Conservation (phyloP, 2,113 vertebrate species). For the Aspidoscelis tigris region DNA sequence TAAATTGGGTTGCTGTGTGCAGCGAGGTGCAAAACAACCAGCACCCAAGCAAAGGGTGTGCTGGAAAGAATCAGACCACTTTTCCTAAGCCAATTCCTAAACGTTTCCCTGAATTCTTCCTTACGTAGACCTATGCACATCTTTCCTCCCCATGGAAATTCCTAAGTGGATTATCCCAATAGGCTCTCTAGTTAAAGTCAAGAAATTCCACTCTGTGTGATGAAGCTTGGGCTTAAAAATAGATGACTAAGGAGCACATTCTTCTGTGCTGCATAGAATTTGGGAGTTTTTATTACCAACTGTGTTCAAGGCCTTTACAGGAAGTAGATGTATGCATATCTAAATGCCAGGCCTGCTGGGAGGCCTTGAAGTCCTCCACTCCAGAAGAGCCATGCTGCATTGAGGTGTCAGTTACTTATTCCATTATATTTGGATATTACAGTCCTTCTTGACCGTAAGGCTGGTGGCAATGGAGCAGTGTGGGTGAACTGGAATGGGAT, state of each 20-base stretch:
- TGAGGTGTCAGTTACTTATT: too few species aligned
- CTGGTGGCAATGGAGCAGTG: too few species aligned
- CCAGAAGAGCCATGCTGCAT: too few species aligned
- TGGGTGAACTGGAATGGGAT: too few species aligned
- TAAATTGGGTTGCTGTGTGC: conserved; percentile 19
- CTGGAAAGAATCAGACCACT: conserved; percentile 1
- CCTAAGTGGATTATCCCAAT: background rate
- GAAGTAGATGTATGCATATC: too few species aligned
- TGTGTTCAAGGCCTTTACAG: too few species aligned
- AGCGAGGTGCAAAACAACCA: background rate
- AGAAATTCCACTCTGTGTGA: background rate
- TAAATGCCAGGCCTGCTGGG: too few species aligned
- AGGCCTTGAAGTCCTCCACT: too few species aligned
- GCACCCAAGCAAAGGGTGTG: background rate
- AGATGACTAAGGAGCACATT: background rate
- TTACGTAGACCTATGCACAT: fast-evolving
- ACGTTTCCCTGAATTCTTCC: background rate
- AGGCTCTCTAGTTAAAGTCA: conserved; percentile 4
- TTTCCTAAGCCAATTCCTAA: background rate
- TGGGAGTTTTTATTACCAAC: background rate
- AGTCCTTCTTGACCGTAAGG: too few species aligned
- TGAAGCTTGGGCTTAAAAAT: background rate
- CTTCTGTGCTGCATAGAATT: background rate
- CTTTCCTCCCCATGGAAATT: background rate
- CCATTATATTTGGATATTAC: too few species aligned